A percentile compares a stretch with the other conserved stretches of the same genome.
Conservation (phyloP, 2,113 vertebrate genomes). For the Gasterosteus nipponicus region DNA sequence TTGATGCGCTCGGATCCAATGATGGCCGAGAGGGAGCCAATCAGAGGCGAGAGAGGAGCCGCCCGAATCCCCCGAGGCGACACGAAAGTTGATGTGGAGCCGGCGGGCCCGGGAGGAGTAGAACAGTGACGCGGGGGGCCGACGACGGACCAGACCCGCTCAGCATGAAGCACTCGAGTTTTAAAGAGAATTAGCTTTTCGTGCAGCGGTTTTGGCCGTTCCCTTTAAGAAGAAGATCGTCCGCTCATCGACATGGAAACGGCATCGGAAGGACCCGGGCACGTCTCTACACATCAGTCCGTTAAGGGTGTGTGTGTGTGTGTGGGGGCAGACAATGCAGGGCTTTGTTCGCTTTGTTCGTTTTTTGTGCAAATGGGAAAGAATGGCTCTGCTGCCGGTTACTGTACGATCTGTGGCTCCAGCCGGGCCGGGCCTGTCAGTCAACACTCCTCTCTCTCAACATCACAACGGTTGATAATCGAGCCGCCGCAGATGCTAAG, state of each 20-base stretch:
- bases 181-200: not conserved
- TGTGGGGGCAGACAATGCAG: conserved; percentile 66
- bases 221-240: not conserved
- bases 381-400: conserved; percentile 66
- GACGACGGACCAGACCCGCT: conserved; percentile 6
- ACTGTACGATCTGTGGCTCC: conserved; percentile 56
- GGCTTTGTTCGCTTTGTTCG: conserved; percentile 61
- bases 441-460: conserved; percentile 68
- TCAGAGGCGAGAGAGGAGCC: conserved; percentile 11
- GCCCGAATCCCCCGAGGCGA: conserved; percentile 2
- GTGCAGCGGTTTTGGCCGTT: not conserved
- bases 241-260: conserved; percentile 37
- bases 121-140: not conserved
- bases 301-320: conserved; percentile 15
- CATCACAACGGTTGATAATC: conserved; percentile 78
- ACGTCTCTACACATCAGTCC: conserved; percentile 56
- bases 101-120: not conserved
- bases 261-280: conserved; percentile 8
- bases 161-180: not conserved
- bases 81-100: conserved; percentile 2
- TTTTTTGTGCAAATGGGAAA: conserved; percentile 43
- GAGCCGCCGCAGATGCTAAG: conserved; percentile 57
- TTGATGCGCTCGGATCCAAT: conserved; percentile 14
- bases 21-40: not conserved
- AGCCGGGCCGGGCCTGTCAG: conserved; percentile 66